These are phyloP conservation scores for Rhagoletis pomonella DNA, from an alignment of 1,140 invertebrate genomes.

Conservation along the genomic window DNA sequence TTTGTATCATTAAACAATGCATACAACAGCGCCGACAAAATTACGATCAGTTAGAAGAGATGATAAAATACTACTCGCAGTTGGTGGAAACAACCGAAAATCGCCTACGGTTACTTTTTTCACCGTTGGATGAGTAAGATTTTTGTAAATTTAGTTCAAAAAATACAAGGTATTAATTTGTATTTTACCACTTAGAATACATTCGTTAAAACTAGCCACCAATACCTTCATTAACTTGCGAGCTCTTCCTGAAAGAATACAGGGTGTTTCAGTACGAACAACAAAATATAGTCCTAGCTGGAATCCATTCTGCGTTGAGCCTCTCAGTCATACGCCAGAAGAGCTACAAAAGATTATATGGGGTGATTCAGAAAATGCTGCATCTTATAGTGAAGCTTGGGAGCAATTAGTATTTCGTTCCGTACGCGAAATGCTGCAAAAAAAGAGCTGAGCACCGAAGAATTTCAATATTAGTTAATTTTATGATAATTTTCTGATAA, in stretches of 20 bases:
- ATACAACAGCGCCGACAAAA: no score
- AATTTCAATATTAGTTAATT: not conserved
- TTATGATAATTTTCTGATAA: not conserved
- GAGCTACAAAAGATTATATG: constrained; percentile 35
- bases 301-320: constrained; percentile 52
- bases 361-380: not conserved
- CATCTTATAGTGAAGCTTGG: constrained; percentile 34
- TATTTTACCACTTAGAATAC: constrained; percentile 28
- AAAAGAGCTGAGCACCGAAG: not conserved
- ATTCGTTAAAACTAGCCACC: constrained; percentile 25
- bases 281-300: constrained; percentile 12
- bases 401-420: constrained; percentile 41
- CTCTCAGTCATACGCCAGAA: constrained; percentile 32
- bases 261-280: constrained; percentile 21
- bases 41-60: not conserved
- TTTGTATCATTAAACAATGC: not conserved
- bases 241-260: constrained; percentile 39
- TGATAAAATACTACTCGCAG: not conserved
- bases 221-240: constrained; percentile 50
- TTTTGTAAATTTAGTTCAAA: not conserved
- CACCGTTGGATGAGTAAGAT: constrained; percentile 15
- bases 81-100: not conserved
- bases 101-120: not conserved
- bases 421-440: not conserved
- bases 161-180: not conserved